Base-by-base conservation (phyloP, 1,140 invertebrate species). In the Radopholus similis region DNA sequence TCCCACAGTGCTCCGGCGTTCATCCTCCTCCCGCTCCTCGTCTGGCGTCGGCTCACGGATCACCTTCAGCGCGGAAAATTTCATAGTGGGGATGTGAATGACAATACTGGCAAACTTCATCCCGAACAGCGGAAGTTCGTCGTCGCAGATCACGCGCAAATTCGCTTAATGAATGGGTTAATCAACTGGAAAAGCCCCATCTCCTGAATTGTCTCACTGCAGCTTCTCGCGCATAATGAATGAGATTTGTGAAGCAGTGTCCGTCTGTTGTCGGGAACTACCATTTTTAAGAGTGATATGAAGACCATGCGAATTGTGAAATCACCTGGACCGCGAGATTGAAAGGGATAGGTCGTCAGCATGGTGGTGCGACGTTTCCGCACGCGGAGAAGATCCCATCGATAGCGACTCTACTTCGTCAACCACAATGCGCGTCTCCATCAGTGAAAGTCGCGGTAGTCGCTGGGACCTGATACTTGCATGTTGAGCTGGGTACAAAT, bases 101-200 rank as follows among this genome's bases (percentile, higher is more conserved):
- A 11, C 11, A 13, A 37, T 5, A 49, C 30, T 4, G 37, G 37
- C 53, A 51, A 35, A 66, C 42, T 42, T 62, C 35, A 8, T 44
- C 64, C 6, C 44, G 30, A 32, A 68, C 68, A 44, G 75, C 40
- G 15, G 74, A 77, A 54, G 74, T 77, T 49, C 74, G 54, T 23
- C 73, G 28, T 56, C 72, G 35, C 28, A 78, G 55, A 55, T 82
- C 70, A 49, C 70, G 64, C 13, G 76, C 79, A 49, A 78, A 75
- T 40, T 67, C 68, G 34, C n/a, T n/a, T n/a, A 21, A 42, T 15
- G 40, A 15, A 42, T 42, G 62, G n/a, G n/a, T n/a, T n/a, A n/a
- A n/a, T n/a, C n/a, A n/a, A n/a, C n/a, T n/a, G n/a, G n/a, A n/a
- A n/a, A n/a, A n/a, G n/a, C n/a, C n/a, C n/a, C n/a, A n/a, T n/a